Evolutionary conservation across 1,140 invertebrate species (phyloP).

Genomic region (Pentalonia nigronervosa): DNA sequence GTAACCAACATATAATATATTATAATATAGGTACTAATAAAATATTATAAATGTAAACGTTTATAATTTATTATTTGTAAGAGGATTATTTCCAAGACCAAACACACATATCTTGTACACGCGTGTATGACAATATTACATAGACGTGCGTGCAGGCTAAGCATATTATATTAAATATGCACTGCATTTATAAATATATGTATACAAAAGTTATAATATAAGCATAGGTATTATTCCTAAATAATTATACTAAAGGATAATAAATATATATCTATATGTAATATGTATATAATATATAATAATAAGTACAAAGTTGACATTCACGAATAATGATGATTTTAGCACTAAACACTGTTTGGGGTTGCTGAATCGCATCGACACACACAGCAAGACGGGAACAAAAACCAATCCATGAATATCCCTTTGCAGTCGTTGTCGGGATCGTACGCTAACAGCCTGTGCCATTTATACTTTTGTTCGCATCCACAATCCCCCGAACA

Average conservation of each 20-base stretch:
- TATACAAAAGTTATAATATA: neutral
- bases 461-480: constrained; percentile 89
- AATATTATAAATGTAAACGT: neutral
- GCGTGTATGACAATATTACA: neutral
- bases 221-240: neutral
- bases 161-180: neutral
- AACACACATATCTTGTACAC: neutral
- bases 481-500: constrained; percentile 86
- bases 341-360: constrained; percentile 14
- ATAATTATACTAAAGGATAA: neutral
- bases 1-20: neutral
- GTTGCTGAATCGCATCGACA: constrained; percentile 77
- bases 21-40: neutral
- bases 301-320: neutral
- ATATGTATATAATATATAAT: neutral
- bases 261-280: constrained; percentile 9
- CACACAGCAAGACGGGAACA: constrained; percentile 91
- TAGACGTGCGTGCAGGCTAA: neutral
- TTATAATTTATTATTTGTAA: neutral
- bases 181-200: neutral
- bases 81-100: neutral
- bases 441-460: constrained; percentile 88
- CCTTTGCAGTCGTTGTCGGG: constrained; percentile 92
- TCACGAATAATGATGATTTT: neutral
- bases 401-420: constrained; percentile 96